phyloP scores from a whole-genome alignment of 2,113 vertebrate genomes.

The Pygoscelis antarcticus region DNA sequence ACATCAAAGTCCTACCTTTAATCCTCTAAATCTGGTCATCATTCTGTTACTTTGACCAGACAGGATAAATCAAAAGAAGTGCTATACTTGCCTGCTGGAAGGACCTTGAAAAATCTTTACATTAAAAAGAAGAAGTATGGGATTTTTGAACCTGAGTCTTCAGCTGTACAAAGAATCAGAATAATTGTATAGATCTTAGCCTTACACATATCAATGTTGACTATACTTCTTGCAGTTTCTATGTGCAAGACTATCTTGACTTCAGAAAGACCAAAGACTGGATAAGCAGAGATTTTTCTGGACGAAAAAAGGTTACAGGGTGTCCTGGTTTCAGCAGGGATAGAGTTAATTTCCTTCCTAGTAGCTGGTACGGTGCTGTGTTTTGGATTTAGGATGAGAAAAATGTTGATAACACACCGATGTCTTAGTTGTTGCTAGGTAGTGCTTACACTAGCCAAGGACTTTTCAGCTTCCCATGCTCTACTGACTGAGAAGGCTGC shows the following conservation, averaged over 20 bases:
- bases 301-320: background rate
- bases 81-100: background rate
- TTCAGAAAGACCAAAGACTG: background rate
- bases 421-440: too few relatives aligned
- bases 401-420: too few relatives aligned
- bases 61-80: background rate
- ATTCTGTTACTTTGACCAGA: background rate
- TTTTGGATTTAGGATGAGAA: too few relatives aligned
- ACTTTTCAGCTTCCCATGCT: too few relatives aligned
- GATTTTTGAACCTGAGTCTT: background rate
- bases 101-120: background rate
- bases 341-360: too few relatives aligned
- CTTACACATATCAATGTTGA: background rate
- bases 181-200: background rate
- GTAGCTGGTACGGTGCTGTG: too few relatives aligned
- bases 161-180: background rate
- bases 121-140: background rate
- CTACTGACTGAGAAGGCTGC: too few relatives aligned
- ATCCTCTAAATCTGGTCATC: background rate
- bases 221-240: background rate
- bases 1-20: background rate
- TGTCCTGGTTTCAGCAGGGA: too few relatives aligned
- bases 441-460: too few relatives aligned
- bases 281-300: background rate
- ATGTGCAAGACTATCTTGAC: background rate